phyloP scores from a whole-genome alignment of 2,113 vertebrate species.

The Siphamia tubifer region DNA sequence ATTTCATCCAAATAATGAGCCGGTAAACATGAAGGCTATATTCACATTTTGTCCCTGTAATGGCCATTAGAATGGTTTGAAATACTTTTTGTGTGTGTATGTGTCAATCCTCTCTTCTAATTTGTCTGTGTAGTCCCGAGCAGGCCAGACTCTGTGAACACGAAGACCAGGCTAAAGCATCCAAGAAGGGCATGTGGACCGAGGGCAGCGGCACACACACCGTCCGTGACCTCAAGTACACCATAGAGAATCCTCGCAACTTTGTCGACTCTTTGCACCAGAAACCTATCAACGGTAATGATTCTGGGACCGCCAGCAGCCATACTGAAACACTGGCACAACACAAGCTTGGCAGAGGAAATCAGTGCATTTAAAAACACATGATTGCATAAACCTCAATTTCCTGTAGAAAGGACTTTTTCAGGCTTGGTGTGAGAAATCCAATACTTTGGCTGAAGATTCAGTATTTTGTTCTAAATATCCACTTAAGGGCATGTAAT shows the following conservation, averaged over 20 bases:
- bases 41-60: not conserved
- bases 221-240: conserved; percentile 91
- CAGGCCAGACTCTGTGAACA: conserved; percentile 91
- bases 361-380: not conserved
- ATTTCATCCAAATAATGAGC: not conserved
- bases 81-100: not conserved
- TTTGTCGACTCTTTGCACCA: conserved; percentile 97
- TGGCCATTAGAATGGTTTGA: not conserved
- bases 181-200: conserved; percentile 93
- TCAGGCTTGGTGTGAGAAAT: not conserved
- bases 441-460: not conserved
- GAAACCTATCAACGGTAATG: conserved; percentile 94
- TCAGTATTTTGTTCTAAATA: not conserved
- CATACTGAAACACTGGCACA: not conserved
- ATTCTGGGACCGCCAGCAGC: too few relatives aligned
- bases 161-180: conserved; percentile 89
- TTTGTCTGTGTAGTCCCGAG: conserved; percentile 82
- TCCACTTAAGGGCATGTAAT: conserved; percentile 21
- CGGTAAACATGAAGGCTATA: not conserved
- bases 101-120: not conserved
- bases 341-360: not conserved
- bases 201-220: conserved; percentile 90
- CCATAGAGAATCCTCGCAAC: conserved; percentile 93
- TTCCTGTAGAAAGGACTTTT: not conserved
- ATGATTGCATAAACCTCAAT: not conserved